Conservation (phyloP, 2,113 vertebrate species). For the Oriolus oriolus region DNA sequence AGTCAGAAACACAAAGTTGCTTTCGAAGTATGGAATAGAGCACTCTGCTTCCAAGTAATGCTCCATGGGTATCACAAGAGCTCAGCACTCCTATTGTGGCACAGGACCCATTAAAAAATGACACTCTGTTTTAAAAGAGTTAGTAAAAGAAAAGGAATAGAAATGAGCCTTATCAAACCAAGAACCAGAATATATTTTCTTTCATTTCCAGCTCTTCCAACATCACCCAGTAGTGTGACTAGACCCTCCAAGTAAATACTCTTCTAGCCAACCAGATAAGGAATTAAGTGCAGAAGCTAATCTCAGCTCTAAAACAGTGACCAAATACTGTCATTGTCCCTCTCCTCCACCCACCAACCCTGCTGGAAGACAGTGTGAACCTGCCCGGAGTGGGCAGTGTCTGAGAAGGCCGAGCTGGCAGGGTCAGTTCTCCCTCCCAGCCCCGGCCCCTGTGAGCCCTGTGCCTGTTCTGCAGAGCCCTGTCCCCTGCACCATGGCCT, state of each 20-base stretch:
- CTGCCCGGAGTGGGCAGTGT: accelerated
- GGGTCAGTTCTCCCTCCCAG: neutral
- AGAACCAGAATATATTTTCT: neutral
- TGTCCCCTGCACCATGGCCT: neutral
- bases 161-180: neutral
- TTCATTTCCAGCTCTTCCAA: neutral
- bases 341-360: neutral
- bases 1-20: neutral
- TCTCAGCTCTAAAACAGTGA: neutral
- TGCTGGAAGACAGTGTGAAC: too few relatives aligned
- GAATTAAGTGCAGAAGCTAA: neutral
- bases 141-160: neutral
- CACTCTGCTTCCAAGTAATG: neutral
- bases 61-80: neutral
- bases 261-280: neutral
- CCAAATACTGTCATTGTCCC: neutral
- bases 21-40: neutral
- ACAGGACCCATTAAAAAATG: neutral
- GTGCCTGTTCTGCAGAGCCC: neutral
- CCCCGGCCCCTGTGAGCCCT: accelerated
- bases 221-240: neutral
- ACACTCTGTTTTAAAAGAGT: neutral
- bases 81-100: neutral
- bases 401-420: accelerated
- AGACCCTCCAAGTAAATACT: neutral